Evolutionary conservation across 2,797 vertebrate genomes (phyloP).

Genomic region (Balearica regulorum): DNA sequence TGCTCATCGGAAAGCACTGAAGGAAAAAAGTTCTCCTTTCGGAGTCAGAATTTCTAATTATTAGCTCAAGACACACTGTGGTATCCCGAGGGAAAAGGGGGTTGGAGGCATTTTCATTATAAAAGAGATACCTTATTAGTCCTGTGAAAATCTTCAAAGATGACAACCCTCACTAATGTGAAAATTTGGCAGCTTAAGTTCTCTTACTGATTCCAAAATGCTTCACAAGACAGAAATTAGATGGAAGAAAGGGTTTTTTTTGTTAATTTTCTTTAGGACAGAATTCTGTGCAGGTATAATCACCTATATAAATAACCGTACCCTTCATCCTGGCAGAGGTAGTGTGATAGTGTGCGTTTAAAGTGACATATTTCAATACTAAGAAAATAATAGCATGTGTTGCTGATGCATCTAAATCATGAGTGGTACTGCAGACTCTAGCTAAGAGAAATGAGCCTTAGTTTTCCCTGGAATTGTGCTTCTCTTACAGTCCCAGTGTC

Average conservation of each 20-base stretch:
- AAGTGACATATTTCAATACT: background rate
- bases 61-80: background rate
- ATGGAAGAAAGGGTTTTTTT: background rate
- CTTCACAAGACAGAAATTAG: background rate
- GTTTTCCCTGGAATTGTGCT: background rate
- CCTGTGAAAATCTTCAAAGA: background rate
- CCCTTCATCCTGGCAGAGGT: background rate
- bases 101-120: background rate
- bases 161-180: background rate
- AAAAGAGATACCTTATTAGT: background rate
- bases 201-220: background rate
- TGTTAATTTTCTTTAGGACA: background rate
- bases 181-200: background rate
- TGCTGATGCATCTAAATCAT: background rate
- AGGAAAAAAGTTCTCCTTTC: background rate
- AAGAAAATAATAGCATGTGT: background rate
- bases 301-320: background rate
- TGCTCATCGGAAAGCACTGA: background rate
- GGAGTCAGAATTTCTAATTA: background rate
- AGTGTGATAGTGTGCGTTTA: background rate
- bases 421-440: background rate
- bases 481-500: background rate
- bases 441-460: background rate
- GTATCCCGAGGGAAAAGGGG: background rate
- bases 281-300: background rate